phyloP scores from a whole-genome alignment of 2,113 vertebrate genomes.

The Pteropus alecto region DNA sequence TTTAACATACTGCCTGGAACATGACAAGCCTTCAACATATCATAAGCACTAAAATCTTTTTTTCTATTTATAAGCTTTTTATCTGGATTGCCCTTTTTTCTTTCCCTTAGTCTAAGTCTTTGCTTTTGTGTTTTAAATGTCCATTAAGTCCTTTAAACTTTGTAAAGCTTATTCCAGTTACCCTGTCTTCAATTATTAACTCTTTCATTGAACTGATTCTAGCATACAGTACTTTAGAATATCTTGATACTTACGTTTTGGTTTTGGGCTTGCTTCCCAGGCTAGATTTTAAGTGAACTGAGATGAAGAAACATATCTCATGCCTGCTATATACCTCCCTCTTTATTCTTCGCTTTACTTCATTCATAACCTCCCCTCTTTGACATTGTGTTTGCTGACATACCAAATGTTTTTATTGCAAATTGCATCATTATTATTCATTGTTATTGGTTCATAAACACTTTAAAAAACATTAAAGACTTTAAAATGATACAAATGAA shows the following conservation, averaged over 20 bases:
- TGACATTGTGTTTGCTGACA: constrained; percentile 4
- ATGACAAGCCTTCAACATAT: not conserved
- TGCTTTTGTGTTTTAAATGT: not conserved
- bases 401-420: not conserved
- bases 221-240: not conserved
- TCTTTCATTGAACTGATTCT: not conserved
- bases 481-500: constrained; percentile 24
- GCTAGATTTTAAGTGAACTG: not conserved
- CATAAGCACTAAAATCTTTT: not conserved
- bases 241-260: not conserved
- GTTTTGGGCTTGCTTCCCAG: not conserved
- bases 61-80: not conserved
- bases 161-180: not conserved
- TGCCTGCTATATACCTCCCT: not conserved
- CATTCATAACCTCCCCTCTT: not conserved
- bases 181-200: not conserved
- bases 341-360: not conserved
- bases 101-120: constrained; percentile 27
- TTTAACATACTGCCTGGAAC: not conserved
- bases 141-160: not conserved
- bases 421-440: constrained; percentile 21
- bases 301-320: not conserved
- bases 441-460: not conserved
- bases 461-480: not conserved
- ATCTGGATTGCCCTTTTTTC: not conserved